Conservation (phyloP, 2,888 invertebrate species). For the Molanna angustata region DNA sequence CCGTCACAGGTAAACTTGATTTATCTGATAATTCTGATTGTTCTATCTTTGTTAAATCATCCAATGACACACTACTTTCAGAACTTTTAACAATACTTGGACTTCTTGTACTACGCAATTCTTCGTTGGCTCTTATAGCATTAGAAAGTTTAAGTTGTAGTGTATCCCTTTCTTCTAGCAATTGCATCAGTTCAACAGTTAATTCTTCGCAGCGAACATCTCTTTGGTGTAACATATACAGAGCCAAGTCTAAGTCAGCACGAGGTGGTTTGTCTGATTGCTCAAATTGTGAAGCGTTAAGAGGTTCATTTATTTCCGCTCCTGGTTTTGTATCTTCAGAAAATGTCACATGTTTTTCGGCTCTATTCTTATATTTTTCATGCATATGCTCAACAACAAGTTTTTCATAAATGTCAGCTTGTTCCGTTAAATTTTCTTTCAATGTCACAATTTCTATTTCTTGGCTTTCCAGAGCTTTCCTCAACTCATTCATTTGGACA, state of each 20-base stretch:
- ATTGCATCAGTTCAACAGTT: slow-evolving; percentile 76
- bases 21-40: too few relatives aligned
- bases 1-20: too few relatives aligned
- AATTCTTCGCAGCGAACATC: slow-evolving; percentile 85
- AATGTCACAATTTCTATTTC: slow-evolving; percentile 71
- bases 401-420: slow-evolving; percentile 58
- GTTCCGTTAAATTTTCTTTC: slow-evolving; percentile 63
- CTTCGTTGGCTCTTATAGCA: slow-evolving; percentile 72
- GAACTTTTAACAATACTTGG: neutral
- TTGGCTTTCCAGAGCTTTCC: slow-evolving; percentile 63
- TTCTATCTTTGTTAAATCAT: too few relatives aligned
- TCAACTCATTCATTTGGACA: slow-evolving; percentile 55
- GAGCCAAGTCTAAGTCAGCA: slow-evolving; percentile 73
- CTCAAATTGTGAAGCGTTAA: slow-evolving; percentile 14
- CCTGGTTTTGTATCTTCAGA: slow-evolving; percentile 48
- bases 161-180: slow-evolving; percentile 83
- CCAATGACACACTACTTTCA: too few relatives aligned
- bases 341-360: slow-evolving; percentile 49
- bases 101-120: slow-evolving; percentile 43
- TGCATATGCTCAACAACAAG: slow-evolving; percentile 35
- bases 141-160: slow-evolving; percentile 80
- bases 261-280: slow-evolving; percentile 46
- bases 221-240: slow-evolving; percentile 83
- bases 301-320: slow-evolving; percentile 38
- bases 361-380: slow-evolving; percentile 18